A percentile compares a stretch with the other conserved stretches of the same genome.
These are phyloP conservation scores for Trichonephila clavipes DNA, from an alignment of 1,140 invertebrate species.

Conservation along the genomic window DNA sequence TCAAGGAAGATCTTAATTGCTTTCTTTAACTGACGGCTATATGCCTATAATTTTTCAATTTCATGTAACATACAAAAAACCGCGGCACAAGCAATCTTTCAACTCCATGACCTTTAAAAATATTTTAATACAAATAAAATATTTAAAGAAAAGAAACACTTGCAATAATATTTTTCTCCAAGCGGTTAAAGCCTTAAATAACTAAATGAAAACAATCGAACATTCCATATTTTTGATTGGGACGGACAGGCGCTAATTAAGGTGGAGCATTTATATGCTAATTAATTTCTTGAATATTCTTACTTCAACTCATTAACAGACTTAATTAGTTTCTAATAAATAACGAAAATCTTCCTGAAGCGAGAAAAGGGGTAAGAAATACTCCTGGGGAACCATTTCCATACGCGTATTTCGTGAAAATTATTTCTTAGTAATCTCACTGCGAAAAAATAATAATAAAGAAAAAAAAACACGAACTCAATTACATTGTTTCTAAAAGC, in stretches of 20 bases:
- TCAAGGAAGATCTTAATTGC: too few species aligned
- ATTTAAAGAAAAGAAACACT: too few species aligned
- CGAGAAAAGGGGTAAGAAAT: neutral
- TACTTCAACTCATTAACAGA: neutral
- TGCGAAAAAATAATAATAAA: neutral
- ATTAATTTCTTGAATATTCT: neutral
- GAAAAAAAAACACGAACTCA: conserved; percentile 11
- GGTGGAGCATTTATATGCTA: neutral
- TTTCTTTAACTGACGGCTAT: too few species aligned
- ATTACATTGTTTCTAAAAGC: neutral
- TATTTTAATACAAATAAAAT: too few species aligned
- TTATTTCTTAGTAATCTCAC: neutral
- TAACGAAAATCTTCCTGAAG: neutral
- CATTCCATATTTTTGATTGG: neutral
- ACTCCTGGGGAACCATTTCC: neutral
- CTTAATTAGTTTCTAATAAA: conserved; percentile 14
- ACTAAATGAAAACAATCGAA: neutral
- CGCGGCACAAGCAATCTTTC: too few species aligned
- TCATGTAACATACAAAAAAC: too few species aligned
- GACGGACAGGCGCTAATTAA: neutral
- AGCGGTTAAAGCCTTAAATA: neutral
- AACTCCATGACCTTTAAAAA: too few species aligned
- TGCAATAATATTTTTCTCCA: too few species aligned
- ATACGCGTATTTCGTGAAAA: neutral
- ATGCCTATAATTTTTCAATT: too few species aligned